Evolutionary conservation across 2,888 invertebrate species (phyloP).

Genomic region (Amblyjoppa proteus): DNA sequence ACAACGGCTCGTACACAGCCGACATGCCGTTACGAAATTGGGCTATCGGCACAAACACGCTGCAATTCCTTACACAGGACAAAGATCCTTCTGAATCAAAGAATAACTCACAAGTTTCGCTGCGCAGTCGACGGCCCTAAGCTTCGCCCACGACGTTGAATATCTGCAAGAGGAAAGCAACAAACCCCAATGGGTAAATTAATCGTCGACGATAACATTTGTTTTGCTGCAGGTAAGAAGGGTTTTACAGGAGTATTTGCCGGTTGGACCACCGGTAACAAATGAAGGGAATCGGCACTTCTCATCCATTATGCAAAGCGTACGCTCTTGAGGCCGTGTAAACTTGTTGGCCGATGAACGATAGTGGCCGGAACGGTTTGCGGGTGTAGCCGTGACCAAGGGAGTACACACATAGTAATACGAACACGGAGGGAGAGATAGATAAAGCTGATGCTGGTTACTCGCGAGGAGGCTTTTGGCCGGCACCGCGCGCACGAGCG

Average conservation of each 20-base stretch:
- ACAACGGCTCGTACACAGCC: too few species aligned
- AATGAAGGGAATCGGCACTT: slow-evolving; percentile 50
- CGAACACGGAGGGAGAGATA: background rate
- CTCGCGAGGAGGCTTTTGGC: slow-evolving; percentile 8
- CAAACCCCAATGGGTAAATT: slow-evolving; percentile 37
- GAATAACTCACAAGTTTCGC: slow-evolving; percentile 25
- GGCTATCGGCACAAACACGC: background rate
- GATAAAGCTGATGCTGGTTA: slow-evolving; percentile 21
- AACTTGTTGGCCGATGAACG: slow-evolving; percentile 48
- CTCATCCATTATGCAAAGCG: slow-evolving; percentile 50
- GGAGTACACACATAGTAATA: slow-evolving; percentile 16
- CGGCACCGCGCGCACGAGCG: background rate
- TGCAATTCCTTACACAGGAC: background rate
- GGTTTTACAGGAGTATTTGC: slow-evolving; percentile 19
- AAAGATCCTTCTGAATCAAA: too few species aligned
- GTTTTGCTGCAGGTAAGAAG: slow-evolving; percentile 23
- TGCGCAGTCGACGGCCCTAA: background rate
- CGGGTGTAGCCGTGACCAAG: slow-evolving; percentile 5
- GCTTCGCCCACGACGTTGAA: slow-evolving; percentile 7
- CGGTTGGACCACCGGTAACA: slow-evolving; percentile 16
- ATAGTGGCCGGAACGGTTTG: slow-evolving; percentile 28
- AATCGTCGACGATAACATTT: slow-evolving; percentile 31
- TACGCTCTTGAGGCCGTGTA: slow-evolving; percentile 47
- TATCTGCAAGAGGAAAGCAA: slow-evolving; percentile 21
- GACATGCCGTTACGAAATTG: background rate